These are phyloP conservation scores for Haemorhous mexicanus DNA, from an alignment of 2,113 vertebrate genomes.

Conservation along the genomic window DNA sequence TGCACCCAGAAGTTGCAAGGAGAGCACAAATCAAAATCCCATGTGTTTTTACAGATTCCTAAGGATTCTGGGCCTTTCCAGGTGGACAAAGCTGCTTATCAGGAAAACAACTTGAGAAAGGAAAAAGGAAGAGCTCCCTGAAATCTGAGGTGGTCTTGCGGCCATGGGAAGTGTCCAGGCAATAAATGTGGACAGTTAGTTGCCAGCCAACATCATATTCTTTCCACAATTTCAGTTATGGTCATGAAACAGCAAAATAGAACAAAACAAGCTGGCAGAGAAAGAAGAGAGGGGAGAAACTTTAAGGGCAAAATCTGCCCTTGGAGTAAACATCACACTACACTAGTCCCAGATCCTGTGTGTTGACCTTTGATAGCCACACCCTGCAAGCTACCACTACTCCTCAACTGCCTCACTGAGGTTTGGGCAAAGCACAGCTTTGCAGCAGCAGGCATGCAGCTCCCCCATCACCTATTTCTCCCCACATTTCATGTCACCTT, in stretches of 20 bases:
- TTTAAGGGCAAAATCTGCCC: neutral
- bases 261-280: neutral
- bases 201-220: neutral
- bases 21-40: neutral
- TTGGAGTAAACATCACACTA: neutral
- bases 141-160: neutral
- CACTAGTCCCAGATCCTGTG: neutral
- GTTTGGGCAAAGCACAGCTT: neutral
- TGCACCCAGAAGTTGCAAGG: neutral
- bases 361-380: neutral
- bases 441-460: neutral
- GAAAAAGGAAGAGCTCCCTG: neutral
- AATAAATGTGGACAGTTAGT: neutral
- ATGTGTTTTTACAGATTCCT: neutral
- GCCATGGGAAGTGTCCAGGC: neutral
- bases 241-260: constrained; percentile 2
- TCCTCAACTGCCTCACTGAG: neutral
- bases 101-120: neutral
- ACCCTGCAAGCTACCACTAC: neutral
- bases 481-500: neutral
- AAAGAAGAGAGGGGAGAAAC: neutral
- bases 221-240: neutral
- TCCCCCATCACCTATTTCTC: neutral
- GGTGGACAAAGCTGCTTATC: neutral
- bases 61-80: neutral